Conservation (phyloP, 2,888 invertebrate genomes). For the Torymus texanus region DNA sequence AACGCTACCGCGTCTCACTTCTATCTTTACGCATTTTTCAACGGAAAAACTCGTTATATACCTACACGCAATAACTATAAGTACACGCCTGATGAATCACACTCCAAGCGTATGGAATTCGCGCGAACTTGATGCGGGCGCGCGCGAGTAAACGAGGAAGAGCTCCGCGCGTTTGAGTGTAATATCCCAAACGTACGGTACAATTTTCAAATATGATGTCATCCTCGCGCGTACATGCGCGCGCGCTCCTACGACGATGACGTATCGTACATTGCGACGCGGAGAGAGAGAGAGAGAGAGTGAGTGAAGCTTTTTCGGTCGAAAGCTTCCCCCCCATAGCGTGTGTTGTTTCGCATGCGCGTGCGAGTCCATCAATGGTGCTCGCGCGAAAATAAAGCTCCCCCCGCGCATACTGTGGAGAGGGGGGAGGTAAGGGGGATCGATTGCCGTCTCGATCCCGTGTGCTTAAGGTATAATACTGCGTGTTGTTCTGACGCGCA, state of each 20-base stretch:
- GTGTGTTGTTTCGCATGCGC: too few species aligned
- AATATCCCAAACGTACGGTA: not conserved
- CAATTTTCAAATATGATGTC: constrained; percentile 40
- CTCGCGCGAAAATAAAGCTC: not conserved
- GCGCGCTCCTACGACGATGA: too few species aligned
- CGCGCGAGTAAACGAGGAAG: not conserved
- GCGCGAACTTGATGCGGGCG: not conserved
- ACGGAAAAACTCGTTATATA: constrained; percentile 1
- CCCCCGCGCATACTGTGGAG: not conserved
- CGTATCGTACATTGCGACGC: too few species aligned
- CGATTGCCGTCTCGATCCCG: too few species aligned
- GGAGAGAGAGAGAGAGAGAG: too few species aligned
- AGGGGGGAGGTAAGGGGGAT: too few species aligned
- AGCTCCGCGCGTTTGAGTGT: not conserved
- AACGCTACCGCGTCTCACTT: not conserved
- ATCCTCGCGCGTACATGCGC: constrained; percentile 5
- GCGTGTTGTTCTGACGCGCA: too few species aligned
- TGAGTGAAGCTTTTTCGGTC: constrained; percentile 20
- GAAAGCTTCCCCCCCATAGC: not conserved
- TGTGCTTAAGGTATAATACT: too few species aligned
- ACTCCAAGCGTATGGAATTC: not conserved
- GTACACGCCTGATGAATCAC: not conserved
- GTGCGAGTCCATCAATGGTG: not conserved
- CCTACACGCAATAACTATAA: not conserved
- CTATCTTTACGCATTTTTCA: constrained; percentile 15